Evolutionary conservation across 2,888 invertebrate species (phyloP), one percentile per base, ranked within the genome.

Genomic region (Liodrosophila aerea): DNA sequence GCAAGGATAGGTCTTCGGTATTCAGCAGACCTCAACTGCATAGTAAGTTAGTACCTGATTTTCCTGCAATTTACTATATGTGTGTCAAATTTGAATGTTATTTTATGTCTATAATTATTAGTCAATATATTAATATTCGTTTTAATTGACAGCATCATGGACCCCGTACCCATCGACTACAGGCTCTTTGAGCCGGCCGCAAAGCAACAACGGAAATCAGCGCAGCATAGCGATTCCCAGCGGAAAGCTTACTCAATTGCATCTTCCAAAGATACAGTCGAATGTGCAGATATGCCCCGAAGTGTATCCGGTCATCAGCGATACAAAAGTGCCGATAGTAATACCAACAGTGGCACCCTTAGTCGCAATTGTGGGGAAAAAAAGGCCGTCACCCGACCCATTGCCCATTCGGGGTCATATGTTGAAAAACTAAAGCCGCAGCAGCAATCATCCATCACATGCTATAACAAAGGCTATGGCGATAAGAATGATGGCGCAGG

Each of bases 11-110:
- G 69, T 87, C 91, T 70, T 91, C 91, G 72, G 89, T 91, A 47
- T 91, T 91, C 65, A 90, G 91, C 76, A 90, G 91, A 88, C 90
- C 91, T 62, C 86, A 89, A 83, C 92, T 91, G 90, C 92, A 92
- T 90, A 92, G 92, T 92, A 92, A 92, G 92, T 92, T 92, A 92
- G 92, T 92, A 92, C 91, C 91, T 89, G 45, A 57, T 73, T 52
- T 63, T 40, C 44, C 47, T 43, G 22, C 27, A 34, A 56, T 7
- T 50, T 33, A 41, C 9, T 22, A 9, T 18, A 13, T 37, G 16
- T 4, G 9, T 45, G 8, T 46, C 22, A 46, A 22, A 5, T 22
- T 22, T 22, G 2, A 4, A 22, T n/a, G 22, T 22, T 22, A 22
- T 22, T 22, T 22, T 5, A n/a, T n/a, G n/a, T n/a, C n/a, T n/a